Conservation (phyloP, 2,797 vertebrate species). For the Cuculus canorus region DNA sequence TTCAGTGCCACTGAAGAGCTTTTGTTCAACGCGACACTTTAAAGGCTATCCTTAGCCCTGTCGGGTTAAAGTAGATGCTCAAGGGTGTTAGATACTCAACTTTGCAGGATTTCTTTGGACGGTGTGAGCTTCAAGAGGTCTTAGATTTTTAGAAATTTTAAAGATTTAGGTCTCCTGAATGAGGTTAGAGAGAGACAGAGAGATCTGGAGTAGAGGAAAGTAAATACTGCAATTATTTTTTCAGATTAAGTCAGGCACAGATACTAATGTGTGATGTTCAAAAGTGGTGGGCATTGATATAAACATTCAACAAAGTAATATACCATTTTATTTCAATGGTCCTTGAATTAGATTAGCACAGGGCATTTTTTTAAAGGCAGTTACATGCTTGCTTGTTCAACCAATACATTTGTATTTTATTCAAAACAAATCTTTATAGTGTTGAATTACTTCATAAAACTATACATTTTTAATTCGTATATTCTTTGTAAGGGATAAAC, state of each 20-base stretch:
- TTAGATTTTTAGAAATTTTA: neutral
- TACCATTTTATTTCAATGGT: neutral
- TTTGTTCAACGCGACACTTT: neutral
- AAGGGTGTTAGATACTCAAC: no score
- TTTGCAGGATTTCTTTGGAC: neutral
- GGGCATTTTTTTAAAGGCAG: neutral
- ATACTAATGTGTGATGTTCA: neutral
- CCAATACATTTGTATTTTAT: neutral
- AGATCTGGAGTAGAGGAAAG: neutral
- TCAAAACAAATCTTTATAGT: neutral
- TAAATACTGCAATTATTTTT: neutral
- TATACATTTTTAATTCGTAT: neutral
- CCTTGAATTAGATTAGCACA: neutral
- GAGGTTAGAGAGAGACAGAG: neutral
- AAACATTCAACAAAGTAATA: neutral
- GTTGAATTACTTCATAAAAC: neutral
- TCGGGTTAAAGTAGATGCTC: neutral
- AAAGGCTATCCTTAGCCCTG: neutral
- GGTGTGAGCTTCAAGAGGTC: accelerated
- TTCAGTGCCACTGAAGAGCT: neutral
- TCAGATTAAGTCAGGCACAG: neutral
- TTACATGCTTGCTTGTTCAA: neutral
- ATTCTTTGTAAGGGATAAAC: neutral
- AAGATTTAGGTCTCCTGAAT: neutral
- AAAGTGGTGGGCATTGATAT: neutral